Percentiles rank a stretch among this genome's conserved stretches.
Evolutionary conservation across 2,797 vertebrate species (phyloP).

Genomic region (Amblyopsis hoosieri): DNA sequence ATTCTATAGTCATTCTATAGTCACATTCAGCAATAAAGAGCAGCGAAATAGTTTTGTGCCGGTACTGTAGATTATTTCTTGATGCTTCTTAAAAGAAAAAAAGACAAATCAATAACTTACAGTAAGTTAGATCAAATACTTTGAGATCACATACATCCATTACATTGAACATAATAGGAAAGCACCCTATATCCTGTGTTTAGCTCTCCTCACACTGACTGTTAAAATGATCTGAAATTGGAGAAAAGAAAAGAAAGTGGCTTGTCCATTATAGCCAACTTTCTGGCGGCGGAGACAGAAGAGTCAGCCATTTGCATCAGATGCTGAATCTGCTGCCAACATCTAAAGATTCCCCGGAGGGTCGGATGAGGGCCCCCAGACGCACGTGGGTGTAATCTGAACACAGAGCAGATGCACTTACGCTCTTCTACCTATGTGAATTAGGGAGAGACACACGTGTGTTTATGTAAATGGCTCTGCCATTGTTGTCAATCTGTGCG

Average conservation of each 20-base stretch:
- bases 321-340: constrained; percentile 43
- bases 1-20: no score
- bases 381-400: constrained; percentile 29
- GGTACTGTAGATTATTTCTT: no score
- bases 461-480: no score
- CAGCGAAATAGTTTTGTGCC: constrained; percentile 12
- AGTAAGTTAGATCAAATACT: no score
- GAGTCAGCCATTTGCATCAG: constrained; percentile 59
- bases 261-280: constrained; percentile 52
- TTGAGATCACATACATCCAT: no score
- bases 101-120: no score
- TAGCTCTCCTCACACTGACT: no score
- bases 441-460: not conserved
- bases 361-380: constrained; percentile 25
- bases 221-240: no score
- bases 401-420: constrained; percentile 26
- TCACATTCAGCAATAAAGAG: not conserved
- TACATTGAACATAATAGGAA: no score
- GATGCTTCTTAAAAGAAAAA: no score
- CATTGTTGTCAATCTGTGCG: not conserved
- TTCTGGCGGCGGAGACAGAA: constrained; percentile 49
- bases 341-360: constrained; percentile 50
- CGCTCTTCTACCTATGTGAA: constrained; percentile 6
- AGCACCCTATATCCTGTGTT: no score
- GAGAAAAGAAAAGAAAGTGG: no score